phyloP scores from a whole-genome alignment of 2,888 invertebrate species.

The Lomographa bimaculata region DNA sequence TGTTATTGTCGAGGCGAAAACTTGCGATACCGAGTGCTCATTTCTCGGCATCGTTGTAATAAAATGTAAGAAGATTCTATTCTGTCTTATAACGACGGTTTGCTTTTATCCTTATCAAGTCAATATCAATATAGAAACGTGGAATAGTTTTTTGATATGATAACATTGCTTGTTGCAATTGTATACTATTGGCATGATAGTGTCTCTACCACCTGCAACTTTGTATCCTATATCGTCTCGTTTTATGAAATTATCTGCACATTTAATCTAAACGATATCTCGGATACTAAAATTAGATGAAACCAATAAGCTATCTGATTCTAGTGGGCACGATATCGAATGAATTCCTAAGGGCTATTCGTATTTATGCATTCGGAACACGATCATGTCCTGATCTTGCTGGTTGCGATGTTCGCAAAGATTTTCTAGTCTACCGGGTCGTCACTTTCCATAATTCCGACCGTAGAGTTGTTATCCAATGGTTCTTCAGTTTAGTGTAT shows the following conservation, averaged over 20 bases:
- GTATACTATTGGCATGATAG: constrained; percentile 3
- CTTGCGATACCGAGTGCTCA: constrained; percentile 44
- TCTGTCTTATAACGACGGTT: constrained; percentile 59
- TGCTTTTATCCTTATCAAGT: constrained; percentile 69
- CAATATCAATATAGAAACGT: constrained; percentile 22
- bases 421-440: neutral
- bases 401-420: too few species aligned
- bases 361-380: constrained; percentile 1
- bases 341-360: constrained; percentile 1
- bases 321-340: constrained; percentile 7
- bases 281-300: constrained; percentile 15
- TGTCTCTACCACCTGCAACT: constrained; percentile 7
- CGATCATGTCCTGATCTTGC: neutral
- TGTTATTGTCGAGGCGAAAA: constrained; percentile 40
- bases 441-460: too few species aligned
- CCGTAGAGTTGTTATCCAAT: too few species aligned
- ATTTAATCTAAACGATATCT: constrained; percentile 17
- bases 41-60: constrained; percentile 51
- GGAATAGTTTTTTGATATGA: constrained; percentile 14
- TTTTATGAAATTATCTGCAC: constrained; percentile 4
- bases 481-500: too few species aligned
- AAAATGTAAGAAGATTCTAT: constrained; percentile 61
- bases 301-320: constrained; percentile 15
- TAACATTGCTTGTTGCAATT: constrained; percentile 7
- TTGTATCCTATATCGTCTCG: constrained; percentile 4